phyloP scores from a whole-genome alignment of 1,140 invertebrate species.

The Achroia grisella region DNA sequence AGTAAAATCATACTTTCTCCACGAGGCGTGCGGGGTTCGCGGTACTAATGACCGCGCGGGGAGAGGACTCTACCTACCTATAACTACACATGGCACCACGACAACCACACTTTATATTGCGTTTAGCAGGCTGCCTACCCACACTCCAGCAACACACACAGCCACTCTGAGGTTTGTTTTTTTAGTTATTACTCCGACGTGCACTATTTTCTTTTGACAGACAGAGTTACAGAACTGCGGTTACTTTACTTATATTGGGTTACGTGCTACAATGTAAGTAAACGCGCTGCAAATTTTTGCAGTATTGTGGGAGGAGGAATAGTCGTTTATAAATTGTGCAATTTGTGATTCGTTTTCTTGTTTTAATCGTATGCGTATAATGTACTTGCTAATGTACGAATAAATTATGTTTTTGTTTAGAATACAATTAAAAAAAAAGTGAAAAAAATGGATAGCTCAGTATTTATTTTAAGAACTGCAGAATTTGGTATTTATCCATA shows the following conservation, averaged over 20 bases:
- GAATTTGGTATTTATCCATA: too few relatives aligned
- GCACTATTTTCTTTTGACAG: constrained; percentile 62
- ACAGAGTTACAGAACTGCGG: constrained; percentile 11
- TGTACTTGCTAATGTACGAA: too few relatives aligned
- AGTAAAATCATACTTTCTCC: constrained; percentile 73
- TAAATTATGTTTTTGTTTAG: too few relatives aligned
- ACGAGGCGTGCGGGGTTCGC: constrained; percentile 41
- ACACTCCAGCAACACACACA: constrained; percentile 46
- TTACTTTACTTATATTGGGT: constrained; percentile 5
- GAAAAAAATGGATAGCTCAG: too few relatives aligned
- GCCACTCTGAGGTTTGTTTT: constrained; percentile 43
- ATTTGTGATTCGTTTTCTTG: too few relatives aligned
- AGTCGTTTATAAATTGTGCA: too few relatives aligned
- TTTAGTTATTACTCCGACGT: constrained; percentile 60
- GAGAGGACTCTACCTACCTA: constrained; percentile 47
- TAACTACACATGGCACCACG: constrained; percentile 45
- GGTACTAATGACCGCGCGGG: constrained; percentile 69
- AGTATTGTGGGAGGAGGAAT: too few relatives aligned
- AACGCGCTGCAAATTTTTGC: too few relatives aligned
- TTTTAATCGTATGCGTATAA: too few relatives aligned
- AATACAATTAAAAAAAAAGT: too few relatives aligned
- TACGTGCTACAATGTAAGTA: constrained; percentile 2
- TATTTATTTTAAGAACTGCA: too few relatives aligned
- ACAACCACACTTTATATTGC: constrained; percentile 70
- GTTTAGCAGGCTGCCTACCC: constrained; percentile 62